phyloP scores from a whole-genome alignment of 2,113 vertebrate genomes.

The Phocoena sinus region DNA sequence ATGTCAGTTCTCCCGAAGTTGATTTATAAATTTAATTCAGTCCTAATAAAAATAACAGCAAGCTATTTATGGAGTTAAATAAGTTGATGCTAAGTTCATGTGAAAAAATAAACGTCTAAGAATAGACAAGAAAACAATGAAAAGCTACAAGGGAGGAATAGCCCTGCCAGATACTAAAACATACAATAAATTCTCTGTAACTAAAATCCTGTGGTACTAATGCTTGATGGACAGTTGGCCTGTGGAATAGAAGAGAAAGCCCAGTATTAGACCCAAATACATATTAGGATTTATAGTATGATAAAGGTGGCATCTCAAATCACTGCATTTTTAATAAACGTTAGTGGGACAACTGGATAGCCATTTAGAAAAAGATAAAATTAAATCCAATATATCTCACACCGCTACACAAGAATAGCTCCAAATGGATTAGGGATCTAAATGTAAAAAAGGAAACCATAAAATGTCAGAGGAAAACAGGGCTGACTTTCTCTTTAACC shows the following conservation, averaged over 20 bases:
- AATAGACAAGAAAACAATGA: neutral
- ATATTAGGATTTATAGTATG: too few relatives aligned
- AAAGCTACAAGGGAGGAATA: neutral
- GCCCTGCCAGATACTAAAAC: neutral
- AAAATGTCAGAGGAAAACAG: neutral
- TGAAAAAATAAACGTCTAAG: neutral
- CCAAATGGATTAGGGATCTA: neutral
- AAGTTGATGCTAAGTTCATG: neutral
- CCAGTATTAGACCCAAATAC: too few relatives aligned
- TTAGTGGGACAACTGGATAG: neutral
- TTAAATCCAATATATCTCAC: neutral
- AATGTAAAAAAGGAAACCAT: neutral
- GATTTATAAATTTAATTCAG: neutral
- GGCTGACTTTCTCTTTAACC: neutral
- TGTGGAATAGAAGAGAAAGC: neutral
- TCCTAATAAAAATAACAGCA: neutral
- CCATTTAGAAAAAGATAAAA: neutral
- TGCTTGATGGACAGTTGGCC: neutral
- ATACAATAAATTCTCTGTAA: neutral
- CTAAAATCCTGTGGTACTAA: neutral
- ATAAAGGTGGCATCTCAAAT: too few relatives aligned
- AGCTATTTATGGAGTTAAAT: neutral
- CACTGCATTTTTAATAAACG: too few relatives aligned
- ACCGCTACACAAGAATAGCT: neutral
- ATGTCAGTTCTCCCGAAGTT: neutral